Evolutionary conservation across 2,113 vertebrate species (phyloP), one percentile per base, ranked within the genome.

Genomic region (Thermophis baileyi): DNA sequence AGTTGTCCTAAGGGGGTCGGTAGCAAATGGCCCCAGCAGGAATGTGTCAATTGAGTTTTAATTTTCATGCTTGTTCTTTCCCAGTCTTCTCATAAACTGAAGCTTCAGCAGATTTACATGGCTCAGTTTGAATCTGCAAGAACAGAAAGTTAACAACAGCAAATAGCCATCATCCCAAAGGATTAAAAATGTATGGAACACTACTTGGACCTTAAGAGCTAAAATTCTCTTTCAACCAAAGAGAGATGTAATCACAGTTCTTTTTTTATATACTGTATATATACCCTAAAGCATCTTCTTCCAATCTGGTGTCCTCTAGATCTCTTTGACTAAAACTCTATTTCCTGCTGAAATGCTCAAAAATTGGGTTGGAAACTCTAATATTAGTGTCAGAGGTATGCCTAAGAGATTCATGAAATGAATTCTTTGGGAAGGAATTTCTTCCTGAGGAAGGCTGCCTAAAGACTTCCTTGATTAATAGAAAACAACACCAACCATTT

Each of bases 21-120:
- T 51, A 94, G 74, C 91, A 96, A 97, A 95, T 93, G 91, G 85
- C 95, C 95, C 94, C 95, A 97, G 94, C 95, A 96, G 94, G 94
- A 96, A 95, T 94, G 93, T 95, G 87, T 94, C 96, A 94, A 44
- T 74, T 92, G 93, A 96, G 93, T 44, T 96, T 94, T 95, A 95
- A 95, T 96, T 95, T 96, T 92, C 91, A 89, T 30, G 55, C 91
- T 93, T 85, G 89, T 93, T 90, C 69, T 30, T 93, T 93, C 35
- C 89, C 93, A 94, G 89, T n/a, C 92, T 88, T 25, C 11, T 60
- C 92, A 91, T 92, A 93, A 95, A 93, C 60, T 95, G 94, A 94
- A 96, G 89, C n/a, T 93, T 96, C 96, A 97, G 96, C 93, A 94
- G 95, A 95, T 93, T 94, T 87, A 9, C 91, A 86, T 94, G 90